Percentiles rank a stretch among this genome's conserved stretches.
Evolutionary conservation across 2,797 vertebrate genomes (phyloP).

Genomic region (Graptemys geographica): DNA sequence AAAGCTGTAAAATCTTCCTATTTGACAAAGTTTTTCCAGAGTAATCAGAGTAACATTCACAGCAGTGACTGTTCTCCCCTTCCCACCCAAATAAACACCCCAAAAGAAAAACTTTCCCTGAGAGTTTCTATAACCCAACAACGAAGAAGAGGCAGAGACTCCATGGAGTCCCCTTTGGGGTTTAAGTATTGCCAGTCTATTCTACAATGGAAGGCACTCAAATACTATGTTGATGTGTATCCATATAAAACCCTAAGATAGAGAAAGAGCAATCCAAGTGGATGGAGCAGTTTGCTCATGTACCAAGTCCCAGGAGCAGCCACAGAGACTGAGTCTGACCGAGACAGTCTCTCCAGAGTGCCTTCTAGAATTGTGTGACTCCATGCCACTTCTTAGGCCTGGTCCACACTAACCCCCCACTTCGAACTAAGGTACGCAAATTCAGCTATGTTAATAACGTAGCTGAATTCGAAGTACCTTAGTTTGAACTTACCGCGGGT

Average conservation of each 20-base stretch:
- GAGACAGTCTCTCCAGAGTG: background rate
- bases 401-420: too few species aligned
- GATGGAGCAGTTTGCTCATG: background rate
- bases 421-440: too few species aligned
- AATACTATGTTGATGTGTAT: background rate
- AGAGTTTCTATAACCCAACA: background rate
- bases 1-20: background rate
- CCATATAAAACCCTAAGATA: background rate
- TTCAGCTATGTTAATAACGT: too few species aligned
- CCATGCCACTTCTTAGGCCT: background rate
- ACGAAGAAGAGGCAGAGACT: background rate
- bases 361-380: background rate
- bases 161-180: background rate
- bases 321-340: background rate
- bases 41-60: background rate
- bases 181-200: background rate
- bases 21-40: background rate
- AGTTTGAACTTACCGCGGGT: too few species aligned
- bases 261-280: background rate
- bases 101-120: background rate
- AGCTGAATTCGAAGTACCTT: too few species aligned
- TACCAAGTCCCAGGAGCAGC: background rate
- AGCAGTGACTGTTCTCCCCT: background rate
- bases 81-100: background rate
- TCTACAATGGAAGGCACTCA: background rate